Base-by-base conservation (phyloP, 2,888 invertebrate species). In the Helicoverpa assulta region DNA sequence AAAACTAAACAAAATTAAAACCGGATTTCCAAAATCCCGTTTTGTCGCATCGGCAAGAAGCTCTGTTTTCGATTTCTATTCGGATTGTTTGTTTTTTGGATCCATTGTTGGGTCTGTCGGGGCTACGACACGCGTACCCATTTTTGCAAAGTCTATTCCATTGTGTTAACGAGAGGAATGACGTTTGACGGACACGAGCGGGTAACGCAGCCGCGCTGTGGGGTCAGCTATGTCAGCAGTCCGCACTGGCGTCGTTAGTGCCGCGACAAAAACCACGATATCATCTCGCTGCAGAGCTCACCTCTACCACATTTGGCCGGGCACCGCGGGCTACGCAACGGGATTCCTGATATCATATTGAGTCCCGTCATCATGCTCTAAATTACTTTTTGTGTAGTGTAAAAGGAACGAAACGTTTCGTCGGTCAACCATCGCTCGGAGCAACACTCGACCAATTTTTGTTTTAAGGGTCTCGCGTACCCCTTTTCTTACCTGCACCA, bases 1-100 rank as follows among this genome's bases (percentile, higher is more conserved):
- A 86, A 89, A 91, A 89, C 86, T 90, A 91, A 92, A 94, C 91
- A 90, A 91, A 91, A 82, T 86, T 77, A 86, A 92, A 95, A 95
- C 95, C 94, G 94, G 95, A 95, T 95, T 94, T 94, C 92, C 93
- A 92, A 95, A 95, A 95, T 95, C 95, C 95, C 94, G 95, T 95
- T 95, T 89, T 81, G 89, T 91, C 89, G 93, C 92, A 91, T 91
- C 91, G 89, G 89, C 91, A 94, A 94, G 92, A 94, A 92, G 91
- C 91, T 92, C 91, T 92, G 94, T 95, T 95, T 95, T 95, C 94
- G 94, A 94, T 95, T 95, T 95, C 94, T 94, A 94, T 94, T 93
- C 70, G 89, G 91, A 94, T 92, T 94, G 95, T 95, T 95, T 94
- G 93, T 94, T 95, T 95, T 93, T 94, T 94, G 87, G 83, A 80